Evolutionary conservation across 2,888 invertebrate genomes (phyloP).

Genomic region (Strigamia maritima): DNA sequence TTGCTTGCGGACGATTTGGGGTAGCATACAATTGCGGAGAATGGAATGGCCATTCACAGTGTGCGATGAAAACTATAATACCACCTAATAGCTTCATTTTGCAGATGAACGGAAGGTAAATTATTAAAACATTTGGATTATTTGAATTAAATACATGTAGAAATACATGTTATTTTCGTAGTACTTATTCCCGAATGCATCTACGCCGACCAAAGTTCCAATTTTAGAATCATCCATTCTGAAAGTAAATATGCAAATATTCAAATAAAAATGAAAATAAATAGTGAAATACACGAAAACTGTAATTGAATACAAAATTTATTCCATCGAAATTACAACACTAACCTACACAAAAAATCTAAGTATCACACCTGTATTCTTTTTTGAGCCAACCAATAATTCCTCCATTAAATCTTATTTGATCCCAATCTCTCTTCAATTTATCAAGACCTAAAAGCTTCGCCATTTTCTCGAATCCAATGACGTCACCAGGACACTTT

Average conservation of each 20-base stretch:
- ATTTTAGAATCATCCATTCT: slow-evolving; percentile 82
- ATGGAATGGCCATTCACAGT: slow-evolving; percentile 71
- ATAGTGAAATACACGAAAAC: not conserved
- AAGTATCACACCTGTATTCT: slow-evolving; percentile 65
- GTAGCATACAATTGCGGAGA: slow-evolving; percentile 77
- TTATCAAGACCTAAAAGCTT: slow-evolving; percentile 69
- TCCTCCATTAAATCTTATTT: slow-evolving; percentile 72
- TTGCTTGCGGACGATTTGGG: slow-evolving; percentile 78
- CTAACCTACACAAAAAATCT: not conserved
- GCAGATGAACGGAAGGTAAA: slow-evolving; percentile 65
- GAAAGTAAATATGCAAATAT: slow-evolving; percentile 36
- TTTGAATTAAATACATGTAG: slow-evolving; percentile 55
- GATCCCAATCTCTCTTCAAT: slow-evolving; percentile 61
- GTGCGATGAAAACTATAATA: slow-evolving; percentile 81
- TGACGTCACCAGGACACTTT: not conserved
- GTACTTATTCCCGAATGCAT: slow-evolving; percentile 91
- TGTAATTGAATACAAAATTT: not conserved
- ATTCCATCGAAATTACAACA: not conserved
- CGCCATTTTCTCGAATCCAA: slow-evolving; percentile 39
- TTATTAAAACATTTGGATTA: not conserved
- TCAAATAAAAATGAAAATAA: slow-evolving; percentile 20
- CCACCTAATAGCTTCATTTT: slow-evolving; percentile 86
- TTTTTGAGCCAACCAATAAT: slow-evolving; percentile 64
- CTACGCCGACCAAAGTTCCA: slow-evolving; percentile 77
- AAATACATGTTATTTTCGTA: slow-evolving; percentile 85